Conservation (phyloP, 2,888 invertebrate genomes). For the Congeria kusceri region DNA sequence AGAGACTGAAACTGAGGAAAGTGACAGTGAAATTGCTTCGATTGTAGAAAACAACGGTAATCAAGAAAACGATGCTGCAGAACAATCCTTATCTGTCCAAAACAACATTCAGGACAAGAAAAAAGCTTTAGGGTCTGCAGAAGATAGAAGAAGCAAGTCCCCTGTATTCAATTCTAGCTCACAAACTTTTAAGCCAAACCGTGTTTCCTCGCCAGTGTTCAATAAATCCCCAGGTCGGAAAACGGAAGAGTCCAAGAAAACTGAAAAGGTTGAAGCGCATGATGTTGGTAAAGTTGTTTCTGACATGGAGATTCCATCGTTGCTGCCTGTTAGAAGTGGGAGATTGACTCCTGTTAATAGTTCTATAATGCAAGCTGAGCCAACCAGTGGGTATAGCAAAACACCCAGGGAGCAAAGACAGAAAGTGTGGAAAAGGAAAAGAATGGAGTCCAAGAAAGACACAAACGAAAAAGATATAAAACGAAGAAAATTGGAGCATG, state of each 20-base stretch:
- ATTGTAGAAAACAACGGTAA: too few relatives aligned
- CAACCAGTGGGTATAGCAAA: constrained; percentile 50
- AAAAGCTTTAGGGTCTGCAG: background rate
- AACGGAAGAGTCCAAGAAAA: background rate
- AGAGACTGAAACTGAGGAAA: too few relatives aligned
- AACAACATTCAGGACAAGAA: too few relatives aligned
- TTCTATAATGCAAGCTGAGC: constrained; percentile 1
- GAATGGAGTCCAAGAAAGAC: background rate
- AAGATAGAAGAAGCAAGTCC: constrained; percentile 36
- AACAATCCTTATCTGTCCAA: too few relatives aligned
- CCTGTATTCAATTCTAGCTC: constrained; percentile 30
- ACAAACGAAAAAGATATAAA: background rate
- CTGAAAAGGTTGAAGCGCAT: background rate
- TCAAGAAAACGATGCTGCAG: too few relatives aligned
- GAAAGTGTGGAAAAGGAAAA: constrained; percentile 50
- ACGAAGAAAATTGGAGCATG: background rate
- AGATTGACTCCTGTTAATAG: constrained; percentile 1
- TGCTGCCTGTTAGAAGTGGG: background rate
- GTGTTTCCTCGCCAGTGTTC: constrained; percentile 29
- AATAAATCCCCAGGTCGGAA: constrained; percentile 14
- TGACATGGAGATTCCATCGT: background rate
- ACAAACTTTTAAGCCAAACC: background rate
- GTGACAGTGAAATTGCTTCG: too few relatives aligned
- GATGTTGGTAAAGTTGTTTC: background rate
- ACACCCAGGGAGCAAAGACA: constrained; percentile 39